Conservation (phyloP, 2,113 vertebrate species). For the Chamaetylas fuelleborni region DNA sequence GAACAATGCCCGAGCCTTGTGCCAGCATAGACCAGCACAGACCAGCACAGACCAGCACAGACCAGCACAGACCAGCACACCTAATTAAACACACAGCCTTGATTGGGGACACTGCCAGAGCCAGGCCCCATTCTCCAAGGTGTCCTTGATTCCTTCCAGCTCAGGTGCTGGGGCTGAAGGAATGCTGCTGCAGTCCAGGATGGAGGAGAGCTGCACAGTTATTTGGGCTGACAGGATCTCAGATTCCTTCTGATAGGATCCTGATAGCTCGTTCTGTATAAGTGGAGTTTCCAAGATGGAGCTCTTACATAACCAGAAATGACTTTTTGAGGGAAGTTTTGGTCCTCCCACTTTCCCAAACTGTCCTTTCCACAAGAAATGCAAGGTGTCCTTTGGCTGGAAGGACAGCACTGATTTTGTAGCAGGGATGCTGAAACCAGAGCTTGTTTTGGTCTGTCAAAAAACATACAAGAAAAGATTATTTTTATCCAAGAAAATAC, state of each 20-base stretch:
- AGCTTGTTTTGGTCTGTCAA: neutral
- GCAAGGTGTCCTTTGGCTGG: neutral
- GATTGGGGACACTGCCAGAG: neutral
- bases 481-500: neutral
- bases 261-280: rapidly evolving
- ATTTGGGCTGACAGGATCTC: neutral
- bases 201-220: neutral
- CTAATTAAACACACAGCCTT: neutral
- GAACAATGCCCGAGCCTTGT: neutral
- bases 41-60: rapidly evolving
- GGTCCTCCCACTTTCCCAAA: neutral
- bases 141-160: neutral
- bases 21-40: neutral
- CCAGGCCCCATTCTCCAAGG: neutral
- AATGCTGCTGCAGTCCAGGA: neutral
- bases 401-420: neutral
- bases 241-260: neutral
- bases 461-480: neutral
- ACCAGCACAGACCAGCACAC: rapidly evolving
- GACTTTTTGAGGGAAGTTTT: neutral
- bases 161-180: neutral
- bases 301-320: neutral
- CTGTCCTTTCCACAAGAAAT: neutral
- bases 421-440: neutral
- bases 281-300: neutral